Evolutionary conservation across 2,888 invertebrate species (phyloP).

Genomic region (Tinea semifulvella): DNA sequence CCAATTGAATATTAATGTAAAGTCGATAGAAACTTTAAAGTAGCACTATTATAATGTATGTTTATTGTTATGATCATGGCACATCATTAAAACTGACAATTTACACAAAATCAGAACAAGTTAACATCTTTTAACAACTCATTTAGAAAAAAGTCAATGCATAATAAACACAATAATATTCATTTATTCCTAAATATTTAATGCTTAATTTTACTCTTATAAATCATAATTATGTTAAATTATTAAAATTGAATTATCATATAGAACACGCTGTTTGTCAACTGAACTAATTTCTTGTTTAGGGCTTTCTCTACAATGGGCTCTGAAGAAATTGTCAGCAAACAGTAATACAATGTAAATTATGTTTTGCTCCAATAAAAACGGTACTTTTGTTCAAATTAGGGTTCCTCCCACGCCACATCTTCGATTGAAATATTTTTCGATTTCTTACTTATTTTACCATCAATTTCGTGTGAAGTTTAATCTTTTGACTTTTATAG

Average conservation of each 20-base stretch:
- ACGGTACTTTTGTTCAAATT: slow-evolving; percentile 12
- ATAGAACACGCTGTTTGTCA: slow-evolving; percentile 6
- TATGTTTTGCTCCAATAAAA: slow-evolving; percentile 13
- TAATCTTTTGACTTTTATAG: not conserved
- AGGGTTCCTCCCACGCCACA: not conserved
- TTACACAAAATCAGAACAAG: not conserved
- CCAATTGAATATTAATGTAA: slow-evolving; percentile 3
- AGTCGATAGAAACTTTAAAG: not conserved
- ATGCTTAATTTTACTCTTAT: not conserved
- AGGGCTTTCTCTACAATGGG: not conserved
- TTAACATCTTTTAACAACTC: slow-evolving; percentile 5
- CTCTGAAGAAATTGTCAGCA: slow-evolving; percentile 34
- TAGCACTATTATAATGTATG: not conserved
- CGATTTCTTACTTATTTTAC: not conserved
- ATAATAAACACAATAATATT: slow-evolving; percentile 5
- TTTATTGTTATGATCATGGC: slow-evolving; percentile 1
- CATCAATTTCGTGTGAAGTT: not conserved
- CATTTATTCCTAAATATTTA: slow-evolving; percentile 9
- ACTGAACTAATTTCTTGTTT: slow-evolving; percentile 5
- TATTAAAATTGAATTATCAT: slow-evolving; percentile 8
- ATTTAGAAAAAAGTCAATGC: slow-evolving; percentile 9
- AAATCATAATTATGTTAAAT: slow-evolving; percentile 6
- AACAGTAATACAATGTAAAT: slow-evolving; percentile 24
- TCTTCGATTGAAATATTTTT: not conserved
- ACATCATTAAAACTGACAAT: not conserved